Percentiles rank a stretch among this genome's conserved stretches.
phyloP scores from a whole-genome alignment of 2,888 invertebrate genomes.

The Onthophagus sagittarius region DNA sequence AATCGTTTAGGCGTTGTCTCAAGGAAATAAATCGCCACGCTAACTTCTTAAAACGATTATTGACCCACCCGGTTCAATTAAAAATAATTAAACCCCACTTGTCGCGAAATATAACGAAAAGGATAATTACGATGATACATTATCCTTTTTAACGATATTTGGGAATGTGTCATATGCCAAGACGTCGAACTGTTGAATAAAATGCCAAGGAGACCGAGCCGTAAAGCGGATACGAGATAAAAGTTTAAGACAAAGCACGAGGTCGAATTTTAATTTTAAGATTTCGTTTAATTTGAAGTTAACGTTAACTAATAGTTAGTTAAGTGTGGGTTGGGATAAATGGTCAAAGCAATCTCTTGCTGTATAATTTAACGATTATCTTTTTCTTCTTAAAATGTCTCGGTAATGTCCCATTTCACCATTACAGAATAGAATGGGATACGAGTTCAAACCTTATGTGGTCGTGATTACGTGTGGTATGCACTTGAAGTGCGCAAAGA shows the following conservation, averaged over 20 bases:
- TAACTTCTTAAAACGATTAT: background rate
- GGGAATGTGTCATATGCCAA: conserved; percentile 16
- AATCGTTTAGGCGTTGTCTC: background rate
- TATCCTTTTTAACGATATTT: background rate
- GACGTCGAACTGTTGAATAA: conserved; percentile 25
- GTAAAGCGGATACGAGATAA: conserved; percentile 25
- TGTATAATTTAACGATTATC: too few relatives aligned
- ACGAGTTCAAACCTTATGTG: too few relatives aligned
- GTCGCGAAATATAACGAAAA: too few relatives aligned
- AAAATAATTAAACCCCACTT: background rate
- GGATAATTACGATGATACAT: background rate
- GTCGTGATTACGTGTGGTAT: too few relatives aligned
- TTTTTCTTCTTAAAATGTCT: too few relatives aligned
- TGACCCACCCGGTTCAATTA: background rate
- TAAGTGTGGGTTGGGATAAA: too few relatives aligned
- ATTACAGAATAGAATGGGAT: too few relatives aligned
- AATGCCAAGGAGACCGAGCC: conserved; percentile 43
- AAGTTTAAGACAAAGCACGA: background rate
- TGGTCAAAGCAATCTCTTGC: too few relatives aligned
- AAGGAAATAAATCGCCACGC: background rate
- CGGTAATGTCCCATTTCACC: too few relatives aligned
- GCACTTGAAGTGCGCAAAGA: too few relatives aligned
- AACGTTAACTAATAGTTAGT: too few relatives aligned
- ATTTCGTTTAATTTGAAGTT: background rate
- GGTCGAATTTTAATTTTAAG: background rate